Percentiles rank a stretch among this genome's conserved stretches.
Conservation (phyloP, 1,140 invertebrate species). For the Drosophila equinoxialis region DNA sequence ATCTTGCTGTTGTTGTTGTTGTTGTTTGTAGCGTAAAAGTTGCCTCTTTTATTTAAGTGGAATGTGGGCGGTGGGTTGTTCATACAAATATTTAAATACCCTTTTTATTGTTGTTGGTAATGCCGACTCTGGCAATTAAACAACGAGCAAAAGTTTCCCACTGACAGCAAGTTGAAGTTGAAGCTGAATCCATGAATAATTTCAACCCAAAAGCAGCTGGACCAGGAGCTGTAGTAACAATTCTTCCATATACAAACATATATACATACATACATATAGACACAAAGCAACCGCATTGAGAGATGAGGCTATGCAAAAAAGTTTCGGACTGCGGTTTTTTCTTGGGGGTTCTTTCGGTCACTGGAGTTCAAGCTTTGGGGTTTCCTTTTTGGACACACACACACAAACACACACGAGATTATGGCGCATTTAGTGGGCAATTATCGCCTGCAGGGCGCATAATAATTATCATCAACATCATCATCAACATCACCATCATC, state of each 20-base stretch:
- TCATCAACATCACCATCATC: slow-evolving; percentile 24
- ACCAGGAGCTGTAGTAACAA: background rate
- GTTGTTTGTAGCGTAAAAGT: background rate
- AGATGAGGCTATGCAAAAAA: slow-evolving; percentile 42
- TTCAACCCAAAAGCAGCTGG: slow-evolving; percentile 26
- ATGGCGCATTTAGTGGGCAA: slow-evolving; percentile 74
- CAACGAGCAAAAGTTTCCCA: slow-evolving; percentile 34
- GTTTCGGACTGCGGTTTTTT: slow-evolving; percentile 49
- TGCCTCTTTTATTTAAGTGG: background rate
- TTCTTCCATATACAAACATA: slow-evolving; percentile 2
- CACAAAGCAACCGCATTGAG: slow-evolving; percentile 53
- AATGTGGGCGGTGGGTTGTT: background rate
- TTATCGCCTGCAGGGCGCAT: slow-evolving; percentile 76
- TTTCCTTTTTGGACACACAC: slow-evolving; percentile 43
- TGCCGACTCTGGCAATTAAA: slow-evolving; percentile 39
- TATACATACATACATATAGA: slow-evolving; percentile 11
- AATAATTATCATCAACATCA: slow-evolving; percentile 62
- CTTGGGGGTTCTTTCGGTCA: slow-evolving; percentile 50
- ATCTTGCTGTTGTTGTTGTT: slow-evolving; percentile 5
- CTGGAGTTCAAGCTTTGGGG: slow-evolving; percentile 34
- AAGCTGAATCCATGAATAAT: slow-evolving; percentile 53
- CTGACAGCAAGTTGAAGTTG: slow-evolving; percentile 45
- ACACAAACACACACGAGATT: slow-evolving; percentile 41
- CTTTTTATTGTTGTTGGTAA: slow-evolving; percentile 27
- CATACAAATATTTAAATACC: slow-evolving; percentile 37